Evolutionary conservation across 2,888 invertebrate genomes (phyloP), one percentile per base, ranked within the genome.

Genomic region (Drosophila maculinotata): DNA sequence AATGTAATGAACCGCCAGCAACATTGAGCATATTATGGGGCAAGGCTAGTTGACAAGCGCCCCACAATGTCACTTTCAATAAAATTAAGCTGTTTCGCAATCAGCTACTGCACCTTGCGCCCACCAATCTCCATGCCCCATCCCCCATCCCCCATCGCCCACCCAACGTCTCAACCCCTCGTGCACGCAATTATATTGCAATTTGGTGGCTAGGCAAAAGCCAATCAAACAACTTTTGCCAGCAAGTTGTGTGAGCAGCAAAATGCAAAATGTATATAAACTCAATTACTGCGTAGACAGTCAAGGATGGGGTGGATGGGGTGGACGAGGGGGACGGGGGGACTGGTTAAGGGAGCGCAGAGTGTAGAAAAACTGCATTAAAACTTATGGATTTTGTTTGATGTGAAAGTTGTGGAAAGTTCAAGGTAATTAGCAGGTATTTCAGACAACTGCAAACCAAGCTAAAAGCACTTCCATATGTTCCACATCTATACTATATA

Each of bases 221-320:
- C 88, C 88, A 87, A 85, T 85, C 80, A 86, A 82, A 83, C 85
- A 79, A 81, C 74, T 85, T 81, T 76, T 62, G 53, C 62, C 42
- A 80, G 79, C 76, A 36, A 58, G 33, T 42, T 49, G 44, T 35
- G 57, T 51, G 66, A 65, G 56, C 49, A 56, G 49, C 56, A 75
- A 81, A 85, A 85, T 82, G 76, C 86, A 76, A 86, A 86, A 85
- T 82, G 79, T 82, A 77, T 69, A 79, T 78, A 83, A 77, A 77
- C 73, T 74, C 78, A 77, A 77, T 77, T 77, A 77, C 73, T 58
- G 44, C 58, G 77, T 65, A 65, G 76, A 69, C 69, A 53, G 31
- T 26, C 26, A 14, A 20, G 25, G 7, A 12, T 10, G 14, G 15
- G 25, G 17, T 7, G 3, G 10, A n/a, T 1, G 10, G n/a, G 38